Evolutionary conservation across 2,113 vertebrate species (phyloP).

Genomic region (Barbus barbus): DNA sequence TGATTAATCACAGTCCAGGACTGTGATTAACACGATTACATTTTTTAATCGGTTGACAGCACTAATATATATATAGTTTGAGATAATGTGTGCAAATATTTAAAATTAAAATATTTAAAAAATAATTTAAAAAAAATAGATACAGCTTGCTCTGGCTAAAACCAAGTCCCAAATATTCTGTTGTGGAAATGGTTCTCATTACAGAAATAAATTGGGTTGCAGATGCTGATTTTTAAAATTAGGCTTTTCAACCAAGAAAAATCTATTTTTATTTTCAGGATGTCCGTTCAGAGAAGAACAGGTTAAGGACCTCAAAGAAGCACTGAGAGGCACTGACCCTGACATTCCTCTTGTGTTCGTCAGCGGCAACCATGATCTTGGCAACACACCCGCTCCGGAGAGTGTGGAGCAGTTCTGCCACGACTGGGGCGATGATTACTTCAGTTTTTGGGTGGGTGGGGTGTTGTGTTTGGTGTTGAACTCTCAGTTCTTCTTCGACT

Average conservation of each 20-base stretch:
- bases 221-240: background rate
- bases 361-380: conserved; percentile 95
- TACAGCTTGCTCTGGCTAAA: background rate
- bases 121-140: too few relatives aligned
- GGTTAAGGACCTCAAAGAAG: conserved; percentile 83
- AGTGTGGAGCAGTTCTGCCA: conserved; percentile 80
- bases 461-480: conserved; percentile 93
- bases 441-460: conserved; percentile 95
- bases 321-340: conserved; percentile 72
- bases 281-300: conserved; percentile 81
- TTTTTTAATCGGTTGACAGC: too few relatives aligned
- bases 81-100: background rate
- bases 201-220: background rate
- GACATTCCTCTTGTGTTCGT: conserved; percentile 89
- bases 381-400: conserved; percentile 83
- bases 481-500: conserved; percentile 88
- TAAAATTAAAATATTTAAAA: too few relatives aligned
- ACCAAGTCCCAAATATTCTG: background rate
- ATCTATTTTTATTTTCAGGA: conserved; percentile 67
- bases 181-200: background rate
- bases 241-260: background rate
- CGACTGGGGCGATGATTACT: conserved; percentile 94
- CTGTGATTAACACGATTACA: too few relatives aligned
- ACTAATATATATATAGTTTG: too few relatives aligned
- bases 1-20: too few relatives aligned